Evolutionary conservation across 1,140 invertebrate species (phyloP), one percentile per base, ranked within the genome.

Genomic region (Penaeus japonicus): DNA sequence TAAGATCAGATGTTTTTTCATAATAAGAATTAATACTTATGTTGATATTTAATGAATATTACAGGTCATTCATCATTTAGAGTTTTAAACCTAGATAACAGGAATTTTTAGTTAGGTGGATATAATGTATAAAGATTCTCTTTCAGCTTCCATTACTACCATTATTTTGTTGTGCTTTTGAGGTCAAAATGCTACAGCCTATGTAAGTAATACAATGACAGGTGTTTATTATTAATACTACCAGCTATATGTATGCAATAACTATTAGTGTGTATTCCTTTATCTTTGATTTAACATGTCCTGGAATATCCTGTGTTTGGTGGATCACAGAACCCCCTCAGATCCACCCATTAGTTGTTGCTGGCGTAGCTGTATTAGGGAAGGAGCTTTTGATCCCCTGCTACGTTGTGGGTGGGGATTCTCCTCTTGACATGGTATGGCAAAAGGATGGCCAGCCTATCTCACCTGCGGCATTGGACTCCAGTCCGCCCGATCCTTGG

Each of bases 351-450:
- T 89, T 91, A 79, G 91, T 86, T 39, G 59, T 86, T 79, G 78
- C 75, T 87, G 90, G 87, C 53, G 82, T 57, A 32, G 85, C 90
- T 75, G 84, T 82, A 57, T 79, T 81, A 62, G 90, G 90, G 30
- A 87, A 87, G 62, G 84, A 78, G 20, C 80, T 86, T 80, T 78
- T 90, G 55, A 73, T 90, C 47, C 75, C 80, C 39, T 91, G 90
- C 85, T 89, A 87, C 53, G 89, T 86, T 18, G 79, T 84, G 47
- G 91, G 82, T 75, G 90, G 89, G 65, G 89, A 85, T 87, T 90
- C 91, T 84, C 82, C 91, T 35, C 84, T 91, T 75, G 62, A 84
- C n/a, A 85, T 91, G 59, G 84, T 78, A n/a, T 91, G 90, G 90
- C 87, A 84, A 55, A 77, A 88, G 83, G 90, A 91, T 85, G 78